These are phyloP conservation scores for Argynnis bischoffii DNA, from an alignment of 2,888 invertebrate species.

Conservation along the genomic window DNA sequence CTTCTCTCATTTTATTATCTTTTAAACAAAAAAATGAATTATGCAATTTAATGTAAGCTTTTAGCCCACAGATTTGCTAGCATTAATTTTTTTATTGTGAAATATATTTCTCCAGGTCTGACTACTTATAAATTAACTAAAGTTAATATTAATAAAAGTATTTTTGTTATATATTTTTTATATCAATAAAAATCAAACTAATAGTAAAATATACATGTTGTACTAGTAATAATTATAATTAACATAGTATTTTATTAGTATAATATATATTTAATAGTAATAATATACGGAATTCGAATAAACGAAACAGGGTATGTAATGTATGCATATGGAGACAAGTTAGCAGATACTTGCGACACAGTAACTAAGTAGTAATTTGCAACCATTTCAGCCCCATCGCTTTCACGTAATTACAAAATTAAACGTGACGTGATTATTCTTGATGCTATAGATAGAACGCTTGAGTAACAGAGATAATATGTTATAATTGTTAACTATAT, in stretches of 20 bases:
- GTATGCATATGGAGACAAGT: constrained; percentile 16
- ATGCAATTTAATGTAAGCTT: neutral
- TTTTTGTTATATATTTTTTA: too few relatives aligned
- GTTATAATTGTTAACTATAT: neutral
- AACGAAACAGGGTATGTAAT: too few relatives aligned
- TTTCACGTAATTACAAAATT: constrained; percentile 27
- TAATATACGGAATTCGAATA: too few relatives aligned
- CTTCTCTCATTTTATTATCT: neutral
- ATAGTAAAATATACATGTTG: too few relatives aligned
- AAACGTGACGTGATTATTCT: constrained; percentile 21
- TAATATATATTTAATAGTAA: too few relatives aligned
- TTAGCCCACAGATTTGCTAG: neutral
- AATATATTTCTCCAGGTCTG: neutral
- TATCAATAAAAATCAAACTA: too few relatives aligned
- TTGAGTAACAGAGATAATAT: neutral
- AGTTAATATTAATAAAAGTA: too few relatives aligned
- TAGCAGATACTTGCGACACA: constrained; percentile 40
- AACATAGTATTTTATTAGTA: too few relatives aligned
- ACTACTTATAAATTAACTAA: too few relatives aligned
- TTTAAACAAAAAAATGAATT: neutral
- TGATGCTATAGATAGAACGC: constrained; percentile 11
- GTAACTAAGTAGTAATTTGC: constrained; percentile 45
- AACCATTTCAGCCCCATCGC: constrained; percentile 41
- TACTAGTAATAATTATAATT: too few relatives aligned
- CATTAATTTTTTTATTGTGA: constrained; percentile 1